Percentiles rank a stretch among this genome's conserved stretches.
Evolutionary conservation across 92 coral and sea anemone genomes (phyloP).

Genomic region (Actinostola sp.): DNA sequence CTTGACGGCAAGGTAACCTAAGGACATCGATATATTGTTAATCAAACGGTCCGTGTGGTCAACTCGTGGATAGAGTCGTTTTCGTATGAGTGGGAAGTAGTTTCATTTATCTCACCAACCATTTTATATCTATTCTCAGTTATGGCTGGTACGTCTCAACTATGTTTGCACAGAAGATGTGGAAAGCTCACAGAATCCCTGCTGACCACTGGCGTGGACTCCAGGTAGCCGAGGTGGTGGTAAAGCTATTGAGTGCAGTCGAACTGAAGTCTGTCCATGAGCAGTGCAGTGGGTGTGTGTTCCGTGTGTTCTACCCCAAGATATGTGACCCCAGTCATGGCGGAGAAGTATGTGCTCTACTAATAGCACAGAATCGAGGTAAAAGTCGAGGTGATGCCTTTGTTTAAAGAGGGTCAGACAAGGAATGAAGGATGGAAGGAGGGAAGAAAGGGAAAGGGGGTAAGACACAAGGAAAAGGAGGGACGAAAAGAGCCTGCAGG

Average conservation of each 20-base stretch:
- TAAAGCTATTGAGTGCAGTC: constrained; percentile 33
- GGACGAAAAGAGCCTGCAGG: too few species aligned
- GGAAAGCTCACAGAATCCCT: constrained; percentile 55
- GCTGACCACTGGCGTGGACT: constrained; percentile 74
- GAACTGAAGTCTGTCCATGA: constrained; percentile 27
- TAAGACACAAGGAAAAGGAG: too few species aligned
- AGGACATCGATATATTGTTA: not conserved
- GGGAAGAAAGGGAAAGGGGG: too few species aligned
- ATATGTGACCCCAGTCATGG: constrained; percentile 38
- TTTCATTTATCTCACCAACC: not conserved
- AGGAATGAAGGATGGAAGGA: not conserved
- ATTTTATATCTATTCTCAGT: constrained; percentile 11
- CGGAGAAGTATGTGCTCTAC: constrained; percentile 47
- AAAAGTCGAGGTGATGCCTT: not conserved
- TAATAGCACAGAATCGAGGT: constrained; percentile 61
- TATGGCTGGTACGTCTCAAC: constrained; percentile 65
- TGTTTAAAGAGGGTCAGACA: too few species aligned
- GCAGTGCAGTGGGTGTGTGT: constrained; percentile 53
- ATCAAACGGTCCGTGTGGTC: not conserved
- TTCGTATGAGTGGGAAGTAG: not conserved
- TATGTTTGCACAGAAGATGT: constrained; percentile 36
- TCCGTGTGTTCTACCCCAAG: constrained; percentile 53
- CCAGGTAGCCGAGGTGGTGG: constrained; percentile 28
- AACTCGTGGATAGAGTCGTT: not conserved
- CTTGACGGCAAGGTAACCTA: constrained; percentile 62